Evolutionary conservation across 2,888 invertebrate species (phyloP), one percentile per base, ranked within the genome.

Genomic region (Geotrupes spiniger): DNA sequence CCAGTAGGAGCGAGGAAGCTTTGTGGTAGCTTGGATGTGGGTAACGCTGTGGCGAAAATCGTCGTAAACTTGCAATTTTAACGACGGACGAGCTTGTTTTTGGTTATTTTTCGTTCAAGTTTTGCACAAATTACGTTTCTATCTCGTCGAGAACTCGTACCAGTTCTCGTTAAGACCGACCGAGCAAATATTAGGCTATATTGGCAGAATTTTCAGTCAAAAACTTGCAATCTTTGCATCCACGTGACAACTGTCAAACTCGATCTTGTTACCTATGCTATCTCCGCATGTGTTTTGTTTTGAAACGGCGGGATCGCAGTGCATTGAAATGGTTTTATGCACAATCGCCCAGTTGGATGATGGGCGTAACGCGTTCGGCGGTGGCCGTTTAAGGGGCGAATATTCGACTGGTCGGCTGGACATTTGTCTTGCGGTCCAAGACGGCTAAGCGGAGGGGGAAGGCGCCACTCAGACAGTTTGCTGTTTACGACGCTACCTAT

Each of bases 201-300:
- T 26, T 29, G 15, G 27, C 31, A 12, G 28, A 42, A 50, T 63
- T 66, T 63, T 63, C 63, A 59, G 61, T 64, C 57, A 62, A 53
- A 59, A 58, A 61, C 59, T 49, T 46, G 38, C 33, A 53, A 60
- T 60, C 59, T 57, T 49, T 51, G 51, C 43, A 50, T 65, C 65
- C 71, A 71, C 71, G 70, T 71, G 72, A 72, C 72, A 70, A 70
- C 71, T 72, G 72, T 73, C 73, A 73, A 72, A 70, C 64, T 63
- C 67, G 66, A 71, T 71, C 70, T 69, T 66, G 69, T 71, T 71
- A 70, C 71, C 70, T 72, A 69, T 70, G 69, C 65, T 65, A 70
- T 70, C 69, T 70, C 69, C 68, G 71, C 72, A 72, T 72, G 71
- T 72, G 73, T 73, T 73, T 73, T 73, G 73, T 73, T 73, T 73